Evolutionary conservation across 2,888 invertebrate species (phyloP).

Genomic region (Andrena fulva): DNA sequence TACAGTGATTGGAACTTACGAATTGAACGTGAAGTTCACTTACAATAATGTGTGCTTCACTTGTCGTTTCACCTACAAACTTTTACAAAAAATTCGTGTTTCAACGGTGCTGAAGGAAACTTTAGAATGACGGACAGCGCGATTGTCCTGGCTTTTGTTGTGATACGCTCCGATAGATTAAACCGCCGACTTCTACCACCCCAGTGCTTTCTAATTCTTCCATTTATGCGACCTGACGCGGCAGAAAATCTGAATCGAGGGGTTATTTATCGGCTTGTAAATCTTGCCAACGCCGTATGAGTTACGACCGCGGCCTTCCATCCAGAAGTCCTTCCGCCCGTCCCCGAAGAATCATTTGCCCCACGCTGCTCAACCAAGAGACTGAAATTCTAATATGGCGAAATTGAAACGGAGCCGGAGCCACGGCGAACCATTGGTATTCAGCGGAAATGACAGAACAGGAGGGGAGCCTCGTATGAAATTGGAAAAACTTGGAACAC

Average conservation of each 20-base stretch:
- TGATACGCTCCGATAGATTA: constrained; percentile 24
- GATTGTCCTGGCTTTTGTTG: constrained; percentile 13
- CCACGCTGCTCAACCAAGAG: background rate
- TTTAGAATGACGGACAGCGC: constrained; percentile 1
- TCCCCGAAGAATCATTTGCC: background rate
- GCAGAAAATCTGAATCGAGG: constrained; percentile 30
- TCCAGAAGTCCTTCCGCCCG: background rate
- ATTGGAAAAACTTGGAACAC: constrained; percentile 24
- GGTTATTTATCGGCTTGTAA: constrained; percentile 28
- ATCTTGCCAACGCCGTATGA: background rate
- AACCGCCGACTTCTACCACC: background rate
- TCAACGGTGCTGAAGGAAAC: background rate
- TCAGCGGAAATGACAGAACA: constrained; percentile 2
- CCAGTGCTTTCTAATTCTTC: constrained; percentile 26
- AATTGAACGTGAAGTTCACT: too few species aligned
- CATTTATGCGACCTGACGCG: constrained; percentile 13
- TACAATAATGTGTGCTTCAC: too few species aligned
- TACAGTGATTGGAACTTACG: too few species aligned
- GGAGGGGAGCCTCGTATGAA: background rate
- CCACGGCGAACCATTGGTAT: background rate
- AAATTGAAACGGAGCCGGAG: constrained; percentile 1
- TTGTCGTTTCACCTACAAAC: too few species aligned
- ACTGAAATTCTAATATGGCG: background rate
- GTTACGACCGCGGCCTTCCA: constrained; percentile 6
- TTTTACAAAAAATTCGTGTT: too few species aligned